A percentile compares a stretch with the other conserved stretches of the same genome.
phyloP scores from a whole-genome alignment of 2,113 vertebrate genomes.

The Seriola quinqueradiata region DNA sequence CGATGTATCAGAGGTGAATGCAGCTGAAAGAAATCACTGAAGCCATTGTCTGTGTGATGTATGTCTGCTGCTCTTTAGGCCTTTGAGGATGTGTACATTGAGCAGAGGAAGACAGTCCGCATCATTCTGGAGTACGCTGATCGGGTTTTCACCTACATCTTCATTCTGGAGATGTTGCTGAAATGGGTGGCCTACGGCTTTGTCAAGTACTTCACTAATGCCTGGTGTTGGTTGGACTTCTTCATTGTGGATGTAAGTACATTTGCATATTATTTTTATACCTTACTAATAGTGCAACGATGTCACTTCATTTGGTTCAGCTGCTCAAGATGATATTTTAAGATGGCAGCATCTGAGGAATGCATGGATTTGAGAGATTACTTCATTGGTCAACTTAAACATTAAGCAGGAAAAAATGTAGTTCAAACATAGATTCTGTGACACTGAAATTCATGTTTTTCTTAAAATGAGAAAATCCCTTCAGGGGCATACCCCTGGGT shows the following conservation, averaged over 20 bases:
- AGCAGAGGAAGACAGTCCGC: conserved; percentile 94
- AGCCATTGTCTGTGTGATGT: not conserved
- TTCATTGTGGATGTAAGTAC: conserved; percentile 98
- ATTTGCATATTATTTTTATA: conserved; percentile 26
- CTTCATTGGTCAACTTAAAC: not conserved
- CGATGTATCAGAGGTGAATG: not conserved
- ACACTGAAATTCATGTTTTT: not conserved
- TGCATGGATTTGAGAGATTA: not conserved
- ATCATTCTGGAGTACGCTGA: conserved; percentile 96
- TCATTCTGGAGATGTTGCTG: conserved; percentile 99
- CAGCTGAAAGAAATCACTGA: not conserved
- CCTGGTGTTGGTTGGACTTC: conserved; percentile 99
- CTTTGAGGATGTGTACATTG: conserved; percentile 98
- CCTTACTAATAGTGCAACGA: not conserved
- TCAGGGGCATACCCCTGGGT: too few relatives aligned
- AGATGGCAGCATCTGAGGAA: not conserved
- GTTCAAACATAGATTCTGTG: not conserved
- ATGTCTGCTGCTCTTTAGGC: conserved; percentile 84
- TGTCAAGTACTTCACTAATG: conserved; percentile 98
- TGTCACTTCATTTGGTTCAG: not conserved
- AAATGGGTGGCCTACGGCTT: conserved; percentile 99
- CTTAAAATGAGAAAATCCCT: not conserved
- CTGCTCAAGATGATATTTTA: not conserved
- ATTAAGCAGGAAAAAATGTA: not conserved
- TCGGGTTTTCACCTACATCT: conserved; percentile 98